Evolutionary conservation across 2,113 vertebrate genomes (phyloP).

Genomic region (Sinocyclocheilus maitianheensis): DNA sequence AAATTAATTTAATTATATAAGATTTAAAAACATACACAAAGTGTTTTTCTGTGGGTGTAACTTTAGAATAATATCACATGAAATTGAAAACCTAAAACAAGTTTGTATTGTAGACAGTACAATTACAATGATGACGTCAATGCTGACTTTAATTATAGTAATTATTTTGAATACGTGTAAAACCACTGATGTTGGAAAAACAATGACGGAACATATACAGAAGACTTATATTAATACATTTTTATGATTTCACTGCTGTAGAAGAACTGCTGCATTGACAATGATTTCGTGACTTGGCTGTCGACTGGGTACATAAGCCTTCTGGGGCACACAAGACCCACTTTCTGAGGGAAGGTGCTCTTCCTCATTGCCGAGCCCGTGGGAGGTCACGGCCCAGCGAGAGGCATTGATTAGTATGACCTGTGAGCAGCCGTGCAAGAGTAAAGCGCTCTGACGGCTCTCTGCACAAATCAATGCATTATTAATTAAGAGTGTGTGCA

Average conservation of each 20-base stretch:
- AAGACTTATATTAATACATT: constrained; percentile 11
- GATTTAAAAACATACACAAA: neutral
- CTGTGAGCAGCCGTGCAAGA: constrained; percentile 22
- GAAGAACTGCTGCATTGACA: neutral
- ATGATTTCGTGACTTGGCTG: neutral
- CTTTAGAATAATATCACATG: neutral
- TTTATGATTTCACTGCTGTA: constrained; percentile 21
- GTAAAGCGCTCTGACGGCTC: constrained; percentile 48
- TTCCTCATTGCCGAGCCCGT: constrained; percentile 11
- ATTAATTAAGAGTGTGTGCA: constrained; percentile 49
- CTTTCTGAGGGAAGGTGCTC: constrained; percentile 18
- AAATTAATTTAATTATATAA: neutral
- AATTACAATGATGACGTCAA: neutral
- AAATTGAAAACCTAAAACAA: neutral
- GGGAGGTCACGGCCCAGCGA: constrained; percentile 50
- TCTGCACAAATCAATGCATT: constrained; percentile 51
- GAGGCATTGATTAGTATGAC: constrained; percentile 42
- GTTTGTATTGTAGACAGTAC: neutral
- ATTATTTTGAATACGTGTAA: neutral
- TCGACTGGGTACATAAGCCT: constrained; percentile 49
- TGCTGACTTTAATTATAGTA: neutral
- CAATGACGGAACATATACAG: neutral
- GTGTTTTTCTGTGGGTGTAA: neutral
- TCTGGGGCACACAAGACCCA: constrained; percentile 14
- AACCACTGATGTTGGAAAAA: neutral